Percentiles rank a stretch among this genome's conserved stretches.
Conservation (phyloP, 2,888 invertebrate genomes). For the Scelioninae gen. 1 region DNA sequence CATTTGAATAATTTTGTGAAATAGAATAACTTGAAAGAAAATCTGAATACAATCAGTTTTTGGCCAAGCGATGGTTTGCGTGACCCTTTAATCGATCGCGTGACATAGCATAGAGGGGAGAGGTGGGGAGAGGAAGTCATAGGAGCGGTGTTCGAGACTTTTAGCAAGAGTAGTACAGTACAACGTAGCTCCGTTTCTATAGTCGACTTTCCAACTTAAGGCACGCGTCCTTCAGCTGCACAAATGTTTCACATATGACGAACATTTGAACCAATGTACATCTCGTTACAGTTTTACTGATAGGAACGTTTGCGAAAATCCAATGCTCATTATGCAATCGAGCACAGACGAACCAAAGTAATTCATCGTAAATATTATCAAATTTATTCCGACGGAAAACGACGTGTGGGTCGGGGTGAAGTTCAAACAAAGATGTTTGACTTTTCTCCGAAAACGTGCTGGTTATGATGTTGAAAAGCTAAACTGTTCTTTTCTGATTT, state of each 20-base stretch:
- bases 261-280: conserved; percentile 55
- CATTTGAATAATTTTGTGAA: too few relatives aligned
- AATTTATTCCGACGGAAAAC: conserved; percentile 11
- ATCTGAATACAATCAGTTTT: conserved; percentile 3
- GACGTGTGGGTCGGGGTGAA: conserved; percentile 47
- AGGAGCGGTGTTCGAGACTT: conserved; percentile 71
- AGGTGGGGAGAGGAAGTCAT: conserved; percentile 23
- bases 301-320: conserved; percentile 49
- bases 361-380: conserved; percentile 48
- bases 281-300: conserved; percentile 56
- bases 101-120: conserved; percentile 25
- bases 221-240: conserved; percentile 63
- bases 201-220: conserved; percentile 66
- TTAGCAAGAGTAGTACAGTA: conserved; percentile 74
- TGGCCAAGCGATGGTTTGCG: conserved; percentile 11
- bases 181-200: conserved; percentile 56
- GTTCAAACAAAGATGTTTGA: neutral
- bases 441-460: neutral
- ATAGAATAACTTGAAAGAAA: neutral
- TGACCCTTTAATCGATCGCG: conserved; percentile 62
- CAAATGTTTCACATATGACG: conserved; percentile 55
- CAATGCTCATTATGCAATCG: conserved; percentile 51
- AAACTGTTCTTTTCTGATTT: too few relatives aligned
- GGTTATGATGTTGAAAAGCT: too few relatives aligned
- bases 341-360: conserved; percentile 56